Evolutionary conservation across 1,140 invertebrate genomes (phyloP).

Genomic region (Diabrotica undecimpunctata): DNA sequence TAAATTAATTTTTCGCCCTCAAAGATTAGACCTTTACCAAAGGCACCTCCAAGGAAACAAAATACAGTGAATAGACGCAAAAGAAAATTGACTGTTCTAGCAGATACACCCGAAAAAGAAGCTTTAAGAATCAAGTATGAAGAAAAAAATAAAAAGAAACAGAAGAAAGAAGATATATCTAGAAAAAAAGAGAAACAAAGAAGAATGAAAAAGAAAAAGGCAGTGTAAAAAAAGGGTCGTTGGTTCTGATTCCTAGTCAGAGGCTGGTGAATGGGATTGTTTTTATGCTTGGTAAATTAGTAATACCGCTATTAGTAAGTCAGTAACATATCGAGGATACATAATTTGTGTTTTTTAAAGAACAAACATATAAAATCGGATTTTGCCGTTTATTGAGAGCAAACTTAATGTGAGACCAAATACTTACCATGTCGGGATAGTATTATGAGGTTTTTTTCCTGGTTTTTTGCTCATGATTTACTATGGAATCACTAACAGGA

Average conservation of each 20-base stretch:
- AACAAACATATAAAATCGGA: no score
- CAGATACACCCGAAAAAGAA: conserved; percentile 1
- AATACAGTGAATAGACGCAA: conserved; percentile 12
- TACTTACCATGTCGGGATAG: no score
- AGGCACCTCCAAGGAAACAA: conserved; percentile 16
- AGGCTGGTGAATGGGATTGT: background rate
- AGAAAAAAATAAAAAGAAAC: background rate
- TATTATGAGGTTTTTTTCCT: no score
- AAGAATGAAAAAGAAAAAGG: background rate
- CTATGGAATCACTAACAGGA: no score
- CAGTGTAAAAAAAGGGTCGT: no score
- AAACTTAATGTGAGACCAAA: no score
- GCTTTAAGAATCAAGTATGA: background rate
- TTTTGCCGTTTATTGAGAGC: no score
- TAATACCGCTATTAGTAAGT: no score
- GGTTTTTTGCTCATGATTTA: no score
- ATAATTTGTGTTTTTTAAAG: no score
- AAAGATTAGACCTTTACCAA: background rate
- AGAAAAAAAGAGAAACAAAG: background rate
- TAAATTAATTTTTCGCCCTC: background rate
- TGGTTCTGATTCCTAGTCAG: background rate
- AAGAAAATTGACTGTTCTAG: conserved; percentile 19
- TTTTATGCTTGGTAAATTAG: no score
- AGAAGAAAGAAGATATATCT: background rate
- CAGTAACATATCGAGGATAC: no score